These are phyloP conservation scores for Heloderma charlesbogerti DNA, from an alignment of 2,113 vertebrate genomes.

Conservation along the genomic window DNA sequence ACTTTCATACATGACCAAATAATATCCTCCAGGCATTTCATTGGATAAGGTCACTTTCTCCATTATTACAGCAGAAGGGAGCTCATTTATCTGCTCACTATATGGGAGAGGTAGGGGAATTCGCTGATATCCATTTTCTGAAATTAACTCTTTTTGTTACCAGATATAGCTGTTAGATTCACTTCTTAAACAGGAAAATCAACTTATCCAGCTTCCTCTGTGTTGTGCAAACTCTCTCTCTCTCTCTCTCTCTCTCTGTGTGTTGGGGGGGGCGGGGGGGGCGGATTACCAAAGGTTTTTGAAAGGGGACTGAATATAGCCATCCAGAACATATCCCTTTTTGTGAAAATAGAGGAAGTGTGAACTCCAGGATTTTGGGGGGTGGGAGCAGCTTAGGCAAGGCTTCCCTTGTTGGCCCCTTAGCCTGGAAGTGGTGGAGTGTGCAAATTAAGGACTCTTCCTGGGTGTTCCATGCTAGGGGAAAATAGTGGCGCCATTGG, in stretches of 20 bases:
- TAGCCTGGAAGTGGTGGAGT: too few species aligned
- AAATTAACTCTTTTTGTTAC: neutral
- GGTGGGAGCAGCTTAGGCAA: neutral
- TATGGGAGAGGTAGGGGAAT: neutral
- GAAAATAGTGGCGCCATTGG: too few species aligned
- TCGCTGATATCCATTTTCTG: neutral
- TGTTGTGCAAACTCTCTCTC: neutral
- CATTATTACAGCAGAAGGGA: neutral
- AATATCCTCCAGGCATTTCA: conserved; percentile 6
- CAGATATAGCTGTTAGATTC: neutral
- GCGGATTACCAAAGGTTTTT: too few species aligned
- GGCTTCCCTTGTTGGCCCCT: neutral
- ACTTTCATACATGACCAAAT: conserved; percentile 4
- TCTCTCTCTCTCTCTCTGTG: too few species aligned
- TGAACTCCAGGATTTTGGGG: neutral
- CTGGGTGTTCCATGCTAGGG: too few species aligned
- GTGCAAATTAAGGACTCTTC: too few species aligned
- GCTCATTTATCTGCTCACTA: neutral
- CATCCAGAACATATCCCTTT: neutral
- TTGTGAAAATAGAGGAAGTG: neutral
- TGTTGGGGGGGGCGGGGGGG: too few species aligned
- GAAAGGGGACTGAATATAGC: neutral
- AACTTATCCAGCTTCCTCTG: neutral
- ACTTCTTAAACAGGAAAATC: neutral
- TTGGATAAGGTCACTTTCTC: neutral